phyloP scores from a whole-genome alignment of 2,113 vertebrate species.

The Herpailurus yagouaroundi region DNA sequence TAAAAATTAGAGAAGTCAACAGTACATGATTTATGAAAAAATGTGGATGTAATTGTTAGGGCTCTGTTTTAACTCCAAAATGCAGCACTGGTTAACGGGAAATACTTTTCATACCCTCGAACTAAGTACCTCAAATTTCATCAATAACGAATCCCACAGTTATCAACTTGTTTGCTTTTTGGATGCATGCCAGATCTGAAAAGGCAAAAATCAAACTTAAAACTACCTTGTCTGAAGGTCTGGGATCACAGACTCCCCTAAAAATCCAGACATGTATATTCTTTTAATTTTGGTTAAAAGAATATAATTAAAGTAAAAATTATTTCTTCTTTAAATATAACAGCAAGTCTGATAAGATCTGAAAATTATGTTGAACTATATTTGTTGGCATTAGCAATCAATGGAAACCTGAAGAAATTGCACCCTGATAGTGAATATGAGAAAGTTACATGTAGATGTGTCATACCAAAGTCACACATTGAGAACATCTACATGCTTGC shows the following conservation, averaged over 20 bases:
- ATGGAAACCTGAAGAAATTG: not conserved
- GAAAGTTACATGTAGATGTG: not conserved
- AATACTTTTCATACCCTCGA: slow-evolving; percentile 68
- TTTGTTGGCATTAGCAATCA: not conserved
- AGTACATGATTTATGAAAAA: slow-evolving; percentile 82
- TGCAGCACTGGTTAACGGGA: slow-evolving; percentile 58
- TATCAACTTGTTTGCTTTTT: slow-evolving; percentile 52
- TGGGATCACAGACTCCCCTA: slow-evolving; percentile 38
- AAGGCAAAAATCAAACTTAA: slow-evolving; percentile 52
- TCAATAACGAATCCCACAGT: slow-evolving; percentile 46
- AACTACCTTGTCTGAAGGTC: not conserved
- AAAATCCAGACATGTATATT: not conserved
- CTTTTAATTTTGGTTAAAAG: not conserved
- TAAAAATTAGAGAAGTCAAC: slow-evolving; percentile 81
- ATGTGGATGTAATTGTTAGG: slow-evolving; percentile 79
- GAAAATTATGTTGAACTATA: not conserved
- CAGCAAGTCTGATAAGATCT: not conserved
- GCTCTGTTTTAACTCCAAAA: slow-evolving; percentile 70
- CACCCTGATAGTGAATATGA: not conserved
- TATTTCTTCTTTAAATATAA: slow-evolving; percentile 22
- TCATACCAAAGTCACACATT: not conserved
- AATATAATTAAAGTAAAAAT: slow-evolving; percentile 2
- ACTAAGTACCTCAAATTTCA: slow-evolving; percentile 63
- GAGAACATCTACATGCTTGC: not conserved
- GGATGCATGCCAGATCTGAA: slow-evolving; percentile 2